Base-by-base conservation (phyloP, 2,113 vertebrate species). In the Melanotaenia duboulayi region DNA sequence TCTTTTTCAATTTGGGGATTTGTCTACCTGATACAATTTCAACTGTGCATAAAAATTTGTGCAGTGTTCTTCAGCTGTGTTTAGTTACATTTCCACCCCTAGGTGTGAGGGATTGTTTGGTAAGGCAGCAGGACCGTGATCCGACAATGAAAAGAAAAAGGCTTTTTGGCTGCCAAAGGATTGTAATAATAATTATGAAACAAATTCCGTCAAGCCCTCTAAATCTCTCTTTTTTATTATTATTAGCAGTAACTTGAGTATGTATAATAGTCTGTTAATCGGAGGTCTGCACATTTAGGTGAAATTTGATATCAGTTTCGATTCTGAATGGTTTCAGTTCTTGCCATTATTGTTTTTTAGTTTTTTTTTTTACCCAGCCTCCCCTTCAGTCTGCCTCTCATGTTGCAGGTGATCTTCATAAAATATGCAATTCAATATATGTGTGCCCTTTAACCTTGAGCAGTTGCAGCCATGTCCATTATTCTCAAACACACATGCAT, bases 341-440 rank as follows among this genome's bases (percentile, higher is more conserved):
- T 28, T 2, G 7, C 22, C 12, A 28, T 68, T 66, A 44, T 60
- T 76, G 54, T 42, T 28, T 74, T 51, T 69, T 42, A 50, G 0
- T 19, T 7, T 28, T 28, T 28, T 28, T 28, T 6, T 28, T 28
- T 28, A 28, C 17, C 17, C 46, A 16, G 9, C 35, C 55, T 25
- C 6, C 46, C 17, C 65, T 49, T 57, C 10, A 50, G 4, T 42
- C 35, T 76, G 17, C 48, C 51, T 72, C 12, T 64, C 14, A 40
- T 69, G 58, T 64, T 51, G 57, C 54, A 54, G 35, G 22, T 54
- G 37, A 40, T 62, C n/a, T 37, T 71, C 28, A 59, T 74, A 25
- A 75, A 80, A 76, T 55, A 75, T 52, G 25, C 63, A 72, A 37
- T 78, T 82, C 20, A 66, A 48, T 76, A 65, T 64, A 37, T 7